Percentiles rank a stretch among this genome's conserved stretches.
These are phyloP conservation scores for Drosophila setifemur DNA, from an alignment of 1,140 invertebrate genomes.

Conservation along the genomic window DNA sequence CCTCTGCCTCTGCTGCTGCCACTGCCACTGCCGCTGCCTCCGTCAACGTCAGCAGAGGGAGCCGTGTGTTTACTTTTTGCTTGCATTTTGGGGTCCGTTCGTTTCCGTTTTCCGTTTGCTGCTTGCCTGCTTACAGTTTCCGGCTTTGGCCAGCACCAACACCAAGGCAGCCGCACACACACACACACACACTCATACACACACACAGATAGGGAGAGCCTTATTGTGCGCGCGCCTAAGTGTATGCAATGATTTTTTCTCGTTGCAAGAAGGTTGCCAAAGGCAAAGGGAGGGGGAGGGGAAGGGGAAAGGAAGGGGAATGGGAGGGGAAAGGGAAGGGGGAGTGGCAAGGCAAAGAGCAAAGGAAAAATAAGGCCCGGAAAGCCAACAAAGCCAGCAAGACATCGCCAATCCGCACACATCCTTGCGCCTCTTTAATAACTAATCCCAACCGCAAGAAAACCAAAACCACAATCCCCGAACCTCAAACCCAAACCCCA, in stretches of 20 bases:
- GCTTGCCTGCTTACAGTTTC: conserved; percentile 79
- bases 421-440: conserved; percentile 55
- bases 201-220: conserved; percentile 6
- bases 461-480: no score
- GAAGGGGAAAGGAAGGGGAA: not conserved
- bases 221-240: conserved; percentile 71
- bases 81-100: conserved; percentile 68
- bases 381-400: no score
- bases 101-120: conserved; percentile 77
- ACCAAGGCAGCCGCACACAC: conserved; percentile 1
- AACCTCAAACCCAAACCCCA: not conserved
- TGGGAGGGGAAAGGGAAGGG: not conserved
- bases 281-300: conserved; percentile 8
- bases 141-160: conserved; percentile 52
- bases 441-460: conserved; percentile 54
- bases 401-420: conserved; percentile 14
- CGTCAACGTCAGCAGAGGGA: not conserved
- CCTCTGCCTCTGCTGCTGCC: conserved; percentile 21
- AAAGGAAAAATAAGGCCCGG: no score
- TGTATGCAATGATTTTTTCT: conserved; percentile 54
- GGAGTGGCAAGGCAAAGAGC: no score
- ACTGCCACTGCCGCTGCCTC: not conserved
- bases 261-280: conserved; percentile 1
- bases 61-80: conserved; percentile 64
- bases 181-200: conserved; percentile 3